Evolutionary conservation across 2,113 vertebrate genomes (phyloP), one percentile per base, ranked within the genome.

Genomic region (Silurus glanis): DNA sequence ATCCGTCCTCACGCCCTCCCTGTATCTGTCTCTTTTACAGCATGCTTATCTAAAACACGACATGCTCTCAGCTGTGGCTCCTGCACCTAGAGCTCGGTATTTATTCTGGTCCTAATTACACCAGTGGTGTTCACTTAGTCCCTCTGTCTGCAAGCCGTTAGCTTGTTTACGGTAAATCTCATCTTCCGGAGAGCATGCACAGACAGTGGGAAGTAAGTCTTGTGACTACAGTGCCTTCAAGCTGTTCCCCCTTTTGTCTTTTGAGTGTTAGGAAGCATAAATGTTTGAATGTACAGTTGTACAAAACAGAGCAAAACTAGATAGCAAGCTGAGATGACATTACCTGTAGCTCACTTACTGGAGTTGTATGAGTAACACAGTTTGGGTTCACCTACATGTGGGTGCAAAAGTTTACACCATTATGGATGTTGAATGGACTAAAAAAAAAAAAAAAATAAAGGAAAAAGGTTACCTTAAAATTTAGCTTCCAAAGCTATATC

Each of bases 81-180:
- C 25, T 64, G 72, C 75, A 21, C 21, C 71, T 82, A 74, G 19
- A 69, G 59, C 79, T 64, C 83, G 21, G 64, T 87, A 80, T 76
- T 72, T 75, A 83, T 85, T 85, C 86, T 75, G 64, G 28, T 10
- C 71, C 58, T 83, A 89, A 88, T 88, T 81, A 89, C 84, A 84
- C 47, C 67, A 83, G 78, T 81, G 76, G 51, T 66, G 28, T 69
- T 86, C 85, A 17, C 86, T 84, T 71, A 74, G 10, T 37, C 67
- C 81, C 23, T 84, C 84, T 83, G 89, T 89, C 69, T 72, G 84
- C 64, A 85, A 79, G 64, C 56, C 72, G 47, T 87, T 87, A 66
- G 53, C 37, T 85, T 89, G 89, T 89, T 89, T 89, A 87, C 83
- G 49, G 80, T 89, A 87, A 89, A 89, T 80, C 87, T 84, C 59